A percentile compares a stretch with the other conserved stretches of the same genome.
These are phyloP conservation scores for Upupa epops DNA, from an alignment of 2,113 vertebrate species.

Conservation along the genomic window DNA sequence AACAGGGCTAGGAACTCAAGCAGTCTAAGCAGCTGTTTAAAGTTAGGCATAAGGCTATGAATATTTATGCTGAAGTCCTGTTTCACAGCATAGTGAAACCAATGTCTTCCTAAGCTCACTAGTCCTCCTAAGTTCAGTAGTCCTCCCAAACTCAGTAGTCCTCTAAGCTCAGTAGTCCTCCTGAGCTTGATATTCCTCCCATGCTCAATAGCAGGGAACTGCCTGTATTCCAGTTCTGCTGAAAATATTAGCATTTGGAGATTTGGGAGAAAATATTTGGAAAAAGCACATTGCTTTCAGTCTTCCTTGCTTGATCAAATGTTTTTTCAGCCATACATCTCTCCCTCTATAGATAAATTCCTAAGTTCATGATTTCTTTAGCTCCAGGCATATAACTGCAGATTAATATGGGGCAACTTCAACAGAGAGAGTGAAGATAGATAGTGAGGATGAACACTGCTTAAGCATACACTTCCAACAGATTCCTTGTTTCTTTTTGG, in stretches of 20 bases:
- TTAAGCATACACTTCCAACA: neutral
- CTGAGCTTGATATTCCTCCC: no score
- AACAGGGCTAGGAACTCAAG: neutral
- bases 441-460: neutral
- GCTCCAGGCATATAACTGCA: neutral
- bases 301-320: neutral
- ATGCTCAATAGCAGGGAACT: neutral
- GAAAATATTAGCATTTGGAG: neutral
- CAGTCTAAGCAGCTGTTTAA: constrained; percentile 19
- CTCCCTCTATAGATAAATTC: neutral
- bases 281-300: neutral
- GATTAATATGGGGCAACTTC: neutral
- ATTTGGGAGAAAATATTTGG: neutral
- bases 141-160: no score
- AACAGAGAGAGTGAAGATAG: neutral
- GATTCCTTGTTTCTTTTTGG: neutral
- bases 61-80: neutral
- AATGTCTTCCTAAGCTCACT: no score
- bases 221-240: neutral
- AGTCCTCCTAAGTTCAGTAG: no score
- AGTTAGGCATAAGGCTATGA: constrained; percentile 11
- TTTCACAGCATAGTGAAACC: neutral
- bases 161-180: no score
- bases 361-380: neutral
- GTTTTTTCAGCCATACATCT: neutral